Percentiles rank a stretch among this genome's conserved stretches.
Conservation (phyloP, 2,888 invertebrate genomes). For the Anthoptus insignis region DNA sequence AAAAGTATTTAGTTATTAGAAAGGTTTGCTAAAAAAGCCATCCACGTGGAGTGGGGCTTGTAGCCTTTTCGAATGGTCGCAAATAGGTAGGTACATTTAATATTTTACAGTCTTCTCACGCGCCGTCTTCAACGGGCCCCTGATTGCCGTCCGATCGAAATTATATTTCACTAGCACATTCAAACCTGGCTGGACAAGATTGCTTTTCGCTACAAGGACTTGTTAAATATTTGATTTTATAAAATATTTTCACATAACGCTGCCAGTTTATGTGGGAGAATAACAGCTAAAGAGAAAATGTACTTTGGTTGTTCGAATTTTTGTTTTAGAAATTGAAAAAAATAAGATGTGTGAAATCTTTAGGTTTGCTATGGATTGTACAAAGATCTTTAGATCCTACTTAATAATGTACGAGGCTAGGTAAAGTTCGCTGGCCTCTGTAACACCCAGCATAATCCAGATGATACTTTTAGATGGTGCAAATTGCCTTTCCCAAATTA, state of each 20-base stretch:
- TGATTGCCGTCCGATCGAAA: conserved; percentile 87
- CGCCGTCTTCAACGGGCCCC: conserved; percentile 83
- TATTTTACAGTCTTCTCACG: conserved; percentile 85
- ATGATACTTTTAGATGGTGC: too few species aligned
- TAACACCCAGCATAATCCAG: too few species aligned
- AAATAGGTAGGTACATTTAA: conserved; percentile 68
- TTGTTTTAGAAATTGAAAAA: too few species aligned
- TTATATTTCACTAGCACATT: conserved; percentile 85
- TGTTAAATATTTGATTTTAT: conserved; percentile 56
- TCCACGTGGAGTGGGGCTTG: conserved; percentile 32
- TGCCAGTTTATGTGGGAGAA: conserved; percentile 31
- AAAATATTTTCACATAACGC: conserved; percentile 49
- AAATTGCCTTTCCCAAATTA: too few species aligned
- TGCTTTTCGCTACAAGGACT: conserved; percentile 62
- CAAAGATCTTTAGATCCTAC: too few species aligned
- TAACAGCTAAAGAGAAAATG: neutral
- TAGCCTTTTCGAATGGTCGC: conserved; percentile 33
- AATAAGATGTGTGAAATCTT: too few species aligned
- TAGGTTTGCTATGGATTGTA: too few species aligned
- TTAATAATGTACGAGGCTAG: too few species aligned
- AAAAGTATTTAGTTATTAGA: conserved; percentile 15
- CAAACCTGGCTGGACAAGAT: conserved; percentile 81
- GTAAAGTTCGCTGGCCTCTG: too few species aligned
- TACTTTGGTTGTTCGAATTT: too few species aligned
- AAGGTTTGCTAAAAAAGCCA: conserved; percentile 14